phyloP scores from a whole-genome alignment of 2,113 vertebrate genomes.

The Lepisosteus osseus region DNA sequence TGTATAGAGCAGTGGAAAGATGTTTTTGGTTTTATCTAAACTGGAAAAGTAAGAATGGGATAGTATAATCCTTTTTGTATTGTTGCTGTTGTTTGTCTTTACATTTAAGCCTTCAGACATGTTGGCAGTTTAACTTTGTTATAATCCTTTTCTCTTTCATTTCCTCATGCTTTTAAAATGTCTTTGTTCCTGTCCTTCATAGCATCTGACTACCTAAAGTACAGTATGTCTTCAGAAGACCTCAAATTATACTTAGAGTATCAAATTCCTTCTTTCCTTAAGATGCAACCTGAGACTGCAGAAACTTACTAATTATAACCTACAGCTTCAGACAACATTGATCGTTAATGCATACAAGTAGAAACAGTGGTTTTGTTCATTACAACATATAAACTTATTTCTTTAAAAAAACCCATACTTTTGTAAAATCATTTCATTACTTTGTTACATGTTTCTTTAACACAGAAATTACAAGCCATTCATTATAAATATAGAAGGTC shows the following conservation, averaged over 20 bases:
- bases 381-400: too few relatives aligned
- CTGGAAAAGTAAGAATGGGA: too few relatives aligned
- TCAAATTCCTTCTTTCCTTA: slow-evolving; percentile 29
- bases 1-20: too few relatives aligned
- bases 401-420: too few relatives aligned
- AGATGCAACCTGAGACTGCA: slow-evolving; percentile 30
- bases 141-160: slow-evolving; percentile 1
- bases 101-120: not conserved
- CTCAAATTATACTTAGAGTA: slow-evolving; percentile 33
- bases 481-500: too few relatives aligned
- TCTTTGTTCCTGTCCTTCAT: slow-evolving; percentile 10
- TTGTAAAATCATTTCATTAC: too few relatives aligned
- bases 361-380: too few relatives aligned
- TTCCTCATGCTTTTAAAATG: slow-evolving; percentile 7
- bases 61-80: too few relatives aligned
- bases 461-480: too few relatives aligned
- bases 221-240: slow-evolving; percentile 45
- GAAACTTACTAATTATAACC: slow-evolving; percentile 42
- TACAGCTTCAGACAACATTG: slow-evolving; percentile 30
- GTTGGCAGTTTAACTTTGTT: not conserved
- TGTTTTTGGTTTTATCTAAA: too few relatives aligned
- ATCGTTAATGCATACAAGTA: slow-evolving; percentile 23
- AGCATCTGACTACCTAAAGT: slow-evolving; percentile 21
- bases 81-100: not conserved
- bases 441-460: too few relatives aligned